These are phyloP conservation scores for Xylocopa sonorina DNA, from an alignment of 1,140 invertebrate species.

Conservation along the genomic window DNA sequence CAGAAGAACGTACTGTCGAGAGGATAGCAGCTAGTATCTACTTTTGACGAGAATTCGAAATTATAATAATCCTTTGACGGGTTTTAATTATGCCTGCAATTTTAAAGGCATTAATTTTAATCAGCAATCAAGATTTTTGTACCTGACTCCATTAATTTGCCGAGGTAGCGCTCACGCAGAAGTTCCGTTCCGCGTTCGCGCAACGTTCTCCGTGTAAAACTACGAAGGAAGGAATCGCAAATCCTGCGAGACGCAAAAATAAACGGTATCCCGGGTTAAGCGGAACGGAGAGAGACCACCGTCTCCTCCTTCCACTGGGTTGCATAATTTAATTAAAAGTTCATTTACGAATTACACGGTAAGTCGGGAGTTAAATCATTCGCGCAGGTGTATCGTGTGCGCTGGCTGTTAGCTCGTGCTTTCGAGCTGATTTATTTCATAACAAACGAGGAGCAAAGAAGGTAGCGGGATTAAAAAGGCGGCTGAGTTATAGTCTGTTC, in stretches of 20 bases:
- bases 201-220: not conserved
- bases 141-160: not conserved
- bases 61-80: no score
- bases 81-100: no score
- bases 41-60: no score
- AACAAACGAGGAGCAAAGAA: slow-evolving; percentile 20
- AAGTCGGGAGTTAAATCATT: slow-evolving; percentile 27
- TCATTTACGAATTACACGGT: slow-evolving; percentile 34
- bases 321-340: slow-evolving; percentile 37
- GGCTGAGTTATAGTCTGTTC: slow-evolving; percentile 19
- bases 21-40: not conserved
- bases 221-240: slow-evolving; percentile 12
- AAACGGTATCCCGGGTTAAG: slow-evolving; percentile 23
- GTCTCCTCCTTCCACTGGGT: no score
- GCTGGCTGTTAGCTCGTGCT: not conserved
- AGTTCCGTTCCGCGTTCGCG: not conserved
- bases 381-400: slow-evolving; percentile 25
- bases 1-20: not conserved
- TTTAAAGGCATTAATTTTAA: no score
- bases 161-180: not conserved
- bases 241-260: slow-evolving; percentile 22
- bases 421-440: slow-evolving; percentile 23
- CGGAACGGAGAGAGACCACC: not conserved
- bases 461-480: slow-evolving; percentile 8
- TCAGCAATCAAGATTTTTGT: not conserved